These are phyloP conservation scores for Rhinophrynus dorsalis DNA, from an alignment of 2,797 vertebrate species.

Conservation along the genomic window DNA sequence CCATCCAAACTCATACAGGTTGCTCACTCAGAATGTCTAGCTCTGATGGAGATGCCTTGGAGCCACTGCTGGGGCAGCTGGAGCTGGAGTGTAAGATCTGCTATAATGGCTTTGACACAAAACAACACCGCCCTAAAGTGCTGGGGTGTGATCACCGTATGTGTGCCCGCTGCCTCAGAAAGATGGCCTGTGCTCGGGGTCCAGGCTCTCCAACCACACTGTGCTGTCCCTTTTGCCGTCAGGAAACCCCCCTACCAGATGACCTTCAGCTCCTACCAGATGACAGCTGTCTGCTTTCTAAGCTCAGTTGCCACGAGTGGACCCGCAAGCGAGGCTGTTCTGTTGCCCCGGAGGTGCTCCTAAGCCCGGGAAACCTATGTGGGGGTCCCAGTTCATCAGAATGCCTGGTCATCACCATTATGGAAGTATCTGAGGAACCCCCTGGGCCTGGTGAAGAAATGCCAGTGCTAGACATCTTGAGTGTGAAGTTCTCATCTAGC, in stretches of 20 bases:
- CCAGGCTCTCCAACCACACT: slow-evolving; percentile 69
- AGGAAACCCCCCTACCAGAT: slow-evolving; percentile 72
- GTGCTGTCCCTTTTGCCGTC: slow-evolving; percentile 86
- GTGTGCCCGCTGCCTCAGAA: slow-evolving; percentile 81
- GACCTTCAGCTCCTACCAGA: slow-evolving; percentile 81
- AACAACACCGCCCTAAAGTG: slow-evolving; percentile 74
- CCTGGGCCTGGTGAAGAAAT: slow-evolving; percentile 71
- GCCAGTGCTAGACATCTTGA: slow-evolving; percentile 77
- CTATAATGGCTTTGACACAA: slow-evolving; percentile 78
- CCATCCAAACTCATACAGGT: not conserved
- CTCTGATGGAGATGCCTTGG: slow-evolving; percentile 29
- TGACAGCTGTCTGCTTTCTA: slow-evolving; percentile 73
- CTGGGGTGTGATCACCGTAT: slow-evolving; percentile 79
- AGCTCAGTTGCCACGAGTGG: slow-evolving; percentile 70
- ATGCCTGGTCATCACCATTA: slow-evolving; percentile 85
- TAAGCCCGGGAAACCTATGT: slow-evolving; percentile 73
- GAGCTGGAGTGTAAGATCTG: slow-evolving; percentile 88
- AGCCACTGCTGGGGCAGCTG: slow-evolving; percentile 54
- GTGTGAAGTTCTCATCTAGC: slow-evolving; percentile 74
- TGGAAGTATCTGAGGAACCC: slow-evolving; percentile 80
- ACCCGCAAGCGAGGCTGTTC: slow-evolving; percentile 54
- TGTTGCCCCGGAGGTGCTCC: slow-evolving; percentile 71
- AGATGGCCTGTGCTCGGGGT: slow-evolving; percentile 73
- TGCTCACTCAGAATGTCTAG: slow-evolving; percentile 18
- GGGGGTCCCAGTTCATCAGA: slow-evolving; percentile 71